phyloP scores from a whole-genome alignment of 2,113 vertebrate genomes.

The human (Homo sapiens) region GRCh38 chr20:7083001-7083500 shows the following conservation, averaged over 20 bases:
- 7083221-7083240: neutral
- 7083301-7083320: neutral
- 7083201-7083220: neutral
- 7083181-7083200: neutral
- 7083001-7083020: neutral
- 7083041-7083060: neutral
- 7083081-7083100: neutral
- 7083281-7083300: neutral
- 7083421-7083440: neutral
- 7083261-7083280: neutral
- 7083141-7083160: neutral
- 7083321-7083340: neutral
- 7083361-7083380: neutral
- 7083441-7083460: neutral
- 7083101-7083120: neutral
- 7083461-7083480: neutral
- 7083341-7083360: neutral
- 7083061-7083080: conserved; percentile 33
- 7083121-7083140: neutral
- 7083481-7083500: neutral
- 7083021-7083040: neutral
- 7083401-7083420: neutral
- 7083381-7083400: neutral
- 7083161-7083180: neutral
- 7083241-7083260: neutral